Evolutionary conservation across 2,888 invertebrate species (phyloP), one percentile per base, ranked within the genome.

Genomic region (Orthonychiurus folsomi): DNA sequence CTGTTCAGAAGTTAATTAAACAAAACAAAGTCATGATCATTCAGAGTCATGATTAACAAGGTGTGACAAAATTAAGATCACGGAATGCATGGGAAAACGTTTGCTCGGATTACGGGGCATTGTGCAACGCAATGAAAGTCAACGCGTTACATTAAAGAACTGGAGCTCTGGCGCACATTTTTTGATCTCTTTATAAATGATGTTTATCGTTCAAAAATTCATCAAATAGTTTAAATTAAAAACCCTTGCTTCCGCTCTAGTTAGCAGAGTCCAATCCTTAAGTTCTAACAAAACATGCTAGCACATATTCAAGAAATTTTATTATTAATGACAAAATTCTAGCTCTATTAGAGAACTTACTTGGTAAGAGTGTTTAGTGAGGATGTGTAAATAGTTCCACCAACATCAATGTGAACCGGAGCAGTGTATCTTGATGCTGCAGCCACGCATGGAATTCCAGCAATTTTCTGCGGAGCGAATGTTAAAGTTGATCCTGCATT

Each of bases 391-490:
- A 95, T 95, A 61, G 91, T 92, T 47, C 95, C 95, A 3, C 96
- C 95, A 60, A 96, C 95, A 78, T 96, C 95, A 72, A 96, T 95
- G 78, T 96, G 95, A 0, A 96, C 95, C 0, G 96, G 95, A 1
- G 95, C 95, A 62, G 93, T 93, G 78, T 89, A 92, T 65, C 90
- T 84, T 47, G 92, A 89, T 55, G 93, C 92, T 18, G 89, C 88
- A 1, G 95, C 95, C 20, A 95, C 93, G 73, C 91, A 89, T 0
- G 95, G 95, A 66, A 95, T 93, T 37, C 93, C 93, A 12, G 88
- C 84, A 74, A 91, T 89, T 75, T 89, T 87, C 77, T 77, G 57
- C 67, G 76, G 59, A 80, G 78, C 50, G 18, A 63, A 54, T 27
- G 66, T 52, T 23, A 64, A 21, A 52, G 52, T 52, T 21, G 52